A percentile compares a stretch with the other conserved stretches of the same genome.
These are phyloP conservation scores for Diachasmimorpha longicaudata DNA, from an alignment of 1,140 invertebrate species.

Conservation along the genomic window DNA sequence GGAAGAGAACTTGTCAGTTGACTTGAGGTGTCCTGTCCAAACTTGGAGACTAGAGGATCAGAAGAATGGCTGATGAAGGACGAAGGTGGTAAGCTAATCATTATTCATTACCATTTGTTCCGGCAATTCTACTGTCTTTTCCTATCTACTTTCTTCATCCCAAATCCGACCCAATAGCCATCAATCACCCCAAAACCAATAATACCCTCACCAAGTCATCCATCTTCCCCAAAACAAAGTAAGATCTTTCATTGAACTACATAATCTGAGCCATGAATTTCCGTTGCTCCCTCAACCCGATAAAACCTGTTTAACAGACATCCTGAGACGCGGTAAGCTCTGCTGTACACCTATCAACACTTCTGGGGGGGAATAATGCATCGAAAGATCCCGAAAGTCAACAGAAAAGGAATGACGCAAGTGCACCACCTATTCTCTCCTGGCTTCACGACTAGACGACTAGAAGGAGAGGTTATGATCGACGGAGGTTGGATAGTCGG, in stretches of 20 bases:
- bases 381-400: slow-evolving; percentile 10
- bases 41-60: no score
- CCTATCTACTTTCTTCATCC: no score
- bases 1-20: no score
- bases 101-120: no score
- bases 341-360: slow-evolving; percentile 20
- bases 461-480: slow-evolving; percentile 23
- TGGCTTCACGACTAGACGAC: not conserved
- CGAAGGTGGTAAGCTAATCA: no score
- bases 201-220: not conserved
- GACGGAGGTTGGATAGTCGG: not conserved
- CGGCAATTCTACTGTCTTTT: no score
- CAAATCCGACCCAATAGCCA: no score
- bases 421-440: not conserved
- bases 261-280: slow-evolving; percentile 18
- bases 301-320: slow-evolving; percentile 11
- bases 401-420: slow-evolving; percentile 1
- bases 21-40: no score
- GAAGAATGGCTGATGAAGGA: no score
- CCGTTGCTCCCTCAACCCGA: not conserved
- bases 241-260: not conserved
- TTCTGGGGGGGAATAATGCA: slow-evolving; percentile 19
- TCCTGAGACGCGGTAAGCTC: not conserved
- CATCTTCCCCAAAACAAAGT: not conserved
- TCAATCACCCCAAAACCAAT: no score